phyloP scores from a whole-genome alignment of 2,888 invertebrate genomes.

The Cinara cedri region DNA sequence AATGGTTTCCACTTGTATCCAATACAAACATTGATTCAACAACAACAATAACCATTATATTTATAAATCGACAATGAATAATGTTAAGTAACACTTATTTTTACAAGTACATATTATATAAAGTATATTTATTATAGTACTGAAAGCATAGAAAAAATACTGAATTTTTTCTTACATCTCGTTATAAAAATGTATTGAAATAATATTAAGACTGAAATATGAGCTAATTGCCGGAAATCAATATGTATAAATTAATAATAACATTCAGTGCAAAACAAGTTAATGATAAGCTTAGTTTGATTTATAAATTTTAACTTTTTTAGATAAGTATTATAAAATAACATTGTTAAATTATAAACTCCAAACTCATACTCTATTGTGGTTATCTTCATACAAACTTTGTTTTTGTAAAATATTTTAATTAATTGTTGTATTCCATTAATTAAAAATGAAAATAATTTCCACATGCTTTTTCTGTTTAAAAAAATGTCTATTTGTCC shows the following conservation, averaged over 20 bases:
- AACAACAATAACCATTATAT: neutral
- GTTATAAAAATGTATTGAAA: neutral
- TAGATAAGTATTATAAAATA: neutral
- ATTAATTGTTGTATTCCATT: neutral
- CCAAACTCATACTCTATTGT: neutral
- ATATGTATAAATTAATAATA: neutral
- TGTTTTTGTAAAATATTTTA: neutral
- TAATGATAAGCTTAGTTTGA: neutral
- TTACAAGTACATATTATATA: neutral
- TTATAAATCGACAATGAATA: neutral
- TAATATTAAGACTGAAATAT: neutral
- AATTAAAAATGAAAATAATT: neutral
- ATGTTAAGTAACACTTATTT: neutral
- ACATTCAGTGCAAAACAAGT: neutral
- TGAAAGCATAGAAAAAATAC: neutral
- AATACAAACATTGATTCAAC: neutral
- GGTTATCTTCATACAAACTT: neutral
- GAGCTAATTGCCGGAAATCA: neutral
- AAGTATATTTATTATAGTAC: neutral
- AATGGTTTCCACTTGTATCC: constrained; percentile 34
- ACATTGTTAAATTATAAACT: neutral
- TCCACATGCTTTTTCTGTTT: neutral
- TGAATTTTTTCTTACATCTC: neutral
- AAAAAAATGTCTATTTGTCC: neutral
- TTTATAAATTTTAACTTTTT: neutral